Base-by-base conservation (phyloP, 2,113 vertebrate genomes). In the Epinephelus lanceolatus region DNA sequence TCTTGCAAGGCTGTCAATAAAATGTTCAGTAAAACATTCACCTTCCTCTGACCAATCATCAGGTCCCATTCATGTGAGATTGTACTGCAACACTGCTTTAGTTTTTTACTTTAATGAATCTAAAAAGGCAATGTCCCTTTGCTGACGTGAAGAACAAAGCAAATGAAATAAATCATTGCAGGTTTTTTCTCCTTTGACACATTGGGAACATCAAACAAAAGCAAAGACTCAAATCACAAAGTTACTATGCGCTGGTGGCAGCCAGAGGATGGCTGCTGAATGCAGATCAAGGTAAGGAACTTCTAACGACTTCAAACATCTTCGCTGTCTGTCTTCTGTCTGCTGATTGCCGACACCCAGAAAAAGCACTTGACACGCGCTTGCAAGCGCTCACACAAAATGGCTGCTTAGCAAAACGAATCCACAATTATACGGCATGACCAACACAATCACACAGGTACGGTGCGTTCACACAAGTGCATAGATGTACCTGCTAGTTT, bases 221-320 rank as follows among this genome's bases (percentile, higher is more conserved):
- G 90, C 91, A 89, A 80, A 88, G 84, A 87, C 88, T 91, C 76
- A 89, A 93, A 93, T 93, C 92, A 91, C 69, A 93, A 93, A 93
- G 92, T 92, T 89, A 79, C 85, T 85, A 23, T 78, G 89, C 51
- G 71, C 78, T 75, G 85, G 89, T 90, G 93, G 93, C 92, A 88
- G 90, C 89, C 78, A 57, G 89, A 89, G 85, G 92, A 92, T 42
- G 91, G 74, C 74, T 82, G 87, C 88, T 84, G 89, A 92, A 91
- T 90, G 88, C 88, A 91, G 93, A 94, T 94, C 93, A 93, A 95
- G 92, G 94, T 90, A 81, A 84, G 71, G 67, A 93, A 93, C 91
- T 92, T 94, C 92, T 92, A 86, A 92, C 62, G 81, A 93, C 91
- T 94, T 94, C 91, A 94, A 94, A 93, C 91, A 72, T 88, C 89